phyloP scores from a whole-genome alignment of 2,797 vertebrate genomes.

The Oreochromis mossambicus region DNA sequence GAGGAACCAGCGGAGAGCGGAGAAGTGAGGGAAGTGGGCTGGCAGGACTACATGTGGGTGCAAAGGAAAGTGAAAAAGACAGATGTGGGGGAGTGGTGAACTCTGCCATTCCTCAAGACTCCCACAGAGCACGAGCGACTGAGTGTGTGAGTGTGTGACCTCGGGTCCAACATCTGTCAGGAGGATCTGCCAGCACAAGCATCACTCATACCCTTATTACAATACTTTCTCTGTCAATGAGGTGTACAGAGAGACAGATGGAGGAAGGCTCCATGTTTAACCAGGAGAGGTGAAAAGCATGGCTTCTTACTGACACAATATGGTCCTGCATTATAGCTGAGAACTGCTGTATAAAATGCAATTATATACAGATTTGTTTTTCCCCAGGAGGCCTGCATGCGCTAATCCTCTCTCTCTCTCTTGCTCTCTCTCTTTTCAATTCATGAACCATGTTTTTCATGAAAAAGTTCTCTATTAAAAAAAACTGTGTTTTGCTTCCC shows the following conservation, averaged over 20 bases:
- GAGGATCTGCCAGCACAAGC: slow-evolving; percentile 57
- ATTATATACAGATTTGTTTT: background rate
- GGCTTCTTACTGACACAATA: background rate
- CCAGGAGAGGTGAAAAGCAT: background rate
- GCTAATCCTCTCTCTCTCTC: background rate
- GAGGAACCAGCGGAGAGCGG: background rate
- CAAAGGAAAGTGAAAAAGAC: slow-evolving; percentile 37
- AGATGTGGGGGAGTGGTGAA: slow-evolving; percentile 52
- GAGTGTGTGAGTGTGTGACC: slow-evolving; percentile 19
- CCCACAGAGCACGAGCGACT: slow-evolving; percentile 32
- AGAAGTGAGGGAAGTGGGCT: slow-evolving; percentile 23
- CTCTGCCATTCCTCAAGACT: slow-evolving; percentile 45
- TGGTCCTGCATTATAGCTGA: background rate
- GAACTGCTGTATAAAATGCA: background rate
- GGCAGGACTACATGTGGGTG: slow-evolving; percentile 25
- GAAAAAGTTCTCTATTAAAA: background rate
- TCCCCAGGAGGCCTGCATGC: background rate
- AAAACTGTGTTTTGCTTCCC: rapidly evolving
- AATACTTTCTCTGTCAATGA: slow-evolving; percentile 33
- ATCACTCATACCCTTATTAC: slow-evolving; percentile 47
- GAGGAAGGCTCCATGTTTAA: background rate
- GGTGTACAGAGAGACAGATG: background rate
- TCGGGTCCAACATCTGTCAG: slow-evolving; percentile 43
- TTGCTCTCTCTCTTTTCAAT: background rate
- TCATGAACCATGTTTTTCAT: background rate